phyloP scores from a whole-genome alignment of 1,140 invertebrate species.

The Centruroides vittatus region DNA sequence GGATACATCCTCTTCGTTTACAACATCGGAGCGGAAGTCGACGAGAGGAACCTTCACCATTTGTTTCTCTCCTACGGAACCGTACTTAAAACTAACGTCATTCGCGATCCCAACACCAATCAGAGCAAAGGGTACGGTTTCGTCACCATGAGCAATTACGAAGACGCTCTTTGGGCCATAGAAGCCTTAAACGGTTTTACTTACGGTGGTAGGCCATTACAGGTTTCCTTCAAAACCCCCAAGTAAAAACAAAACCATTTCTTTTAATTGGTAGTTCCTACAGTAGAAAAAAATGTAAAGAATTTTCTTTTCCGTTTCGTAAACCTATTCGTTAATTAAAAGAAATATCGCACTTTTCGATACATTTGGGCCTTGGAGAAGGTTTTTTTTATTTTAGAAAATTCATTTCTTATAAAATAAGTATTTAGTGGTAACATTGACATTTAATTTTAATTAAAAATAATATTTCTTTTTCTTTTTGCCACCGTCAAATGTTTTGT shows the following conservation, averaged over 20 bases:
- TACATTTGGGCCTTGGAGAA: too few species aligned
- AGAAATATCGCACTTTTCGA: too few species aligned
- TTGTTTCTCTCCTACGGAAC: constrained; percentile 31
- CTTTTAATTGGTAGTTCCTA: too few species aligned
- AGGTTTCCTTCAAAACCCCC: constrained; percentile 30
- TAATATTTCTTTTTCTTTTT: too few species aligned
- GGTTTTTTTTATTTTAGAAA: too few species aligned
- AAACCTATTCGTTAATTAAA: too few species aligned
- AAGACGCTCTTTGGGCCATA: constrained; percentile 32
- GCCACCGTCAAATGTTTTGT: too few species aligned
- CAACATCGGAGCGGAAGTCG: constrained; percentile 32
- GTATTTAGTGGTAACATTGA: too few species aligned
- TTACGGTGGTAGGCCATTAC: constrained; percentile 27
- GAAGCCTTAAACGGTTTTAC: constrained; percentile 29
- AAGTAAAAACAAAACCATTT: not conserved
- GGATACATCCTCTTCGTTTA: constrained; percentile 30
- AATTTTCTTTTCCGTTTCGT: too few species aligned
- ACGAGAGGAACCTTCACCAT: constrained; percentile 28
- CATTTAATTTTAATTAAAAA: too few species aligned
- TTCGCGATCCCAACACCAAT: constrained; percentile 26
- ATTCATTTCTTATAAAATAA: too few species aligned
- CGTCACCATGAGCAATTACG: constrained; percentile 33
- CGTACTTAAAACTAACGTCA: constrained; percentile 31
- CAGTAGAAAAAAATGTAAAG: too few species aligned
- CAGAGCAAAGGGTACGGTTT: constrained; percentile 33